A percentile compares a stretch with the other conserved stretches of the same genome.
Conservation (phyloP, 2,888 invertebrate genomes). For the Acrocyrtus sp. region DNA sequence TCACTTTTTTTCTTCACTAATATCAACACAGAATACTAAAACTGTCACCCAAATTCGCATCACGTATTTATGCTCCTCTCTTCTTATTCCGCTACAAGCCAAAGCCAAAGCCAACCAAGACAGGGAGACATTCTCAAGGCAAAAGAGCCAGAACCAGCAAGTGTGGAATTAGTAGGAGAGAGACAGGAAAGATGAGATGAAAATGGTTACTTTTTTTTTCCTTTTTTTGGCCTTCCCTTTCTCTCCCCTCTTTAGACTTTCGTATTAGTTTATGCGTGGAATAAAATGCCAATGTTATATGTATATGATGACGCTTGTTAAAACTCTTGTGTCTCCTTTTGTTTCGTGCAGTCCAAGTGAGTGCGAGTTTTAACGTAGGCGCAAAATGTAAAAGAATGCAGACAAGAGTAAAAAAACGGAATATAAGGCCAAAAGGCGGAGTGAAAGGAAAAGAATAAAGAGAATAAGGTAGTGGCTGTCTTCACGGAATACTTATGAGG, state of each 20-base stretch:
- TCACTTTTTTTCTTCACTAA: slow-evolving; percentile 18
- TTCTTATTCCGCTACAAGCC: too few species aligned
- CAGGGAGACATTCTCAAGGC: slow-evolving; percentile 46
- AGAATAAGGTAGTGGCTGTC: slow-evolving; percentile 33
- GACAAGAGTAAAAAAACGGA: slow-evolving; percentile 18
- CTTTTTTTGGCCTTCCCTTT: slow-evolving; percentile 7
- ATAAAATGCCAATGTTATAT: slow-evolving; percentile 34
- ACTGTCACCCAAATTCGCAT: slow-evolving; percentile 63
- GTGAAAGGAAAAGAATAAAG: slow-evolving; percentile 8
- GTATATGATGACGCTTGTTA: slow-evolving; percentile 35
- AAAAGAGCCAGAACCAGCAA: slow-evolving; percentile 47
- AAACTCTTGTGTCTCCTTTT: slow-evolving; percentile 43
- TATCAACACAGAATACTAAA: slow-evolving; percentile 63
- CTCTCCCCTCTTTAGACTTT: slow-evolving; percentile 27
- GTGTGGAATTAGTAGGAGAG: background rate
- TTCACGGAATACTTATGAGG: slow-evolving; percentile 29
- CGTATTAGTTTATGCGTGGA: slow-evolving; percentile 43
- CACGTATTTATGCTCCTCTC: slow-evolving; percentile 61
- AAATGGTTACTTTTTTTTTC: slow-evolving; percentile 41
- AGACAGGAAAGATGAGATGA: slow-evolving; percentile 23
- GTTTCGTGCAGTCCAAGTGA: slow-evolving; percentile 40
- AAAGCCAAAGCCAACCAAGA: slow-evolving; percentile 22
- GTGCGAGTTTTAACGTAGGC: too few species aligned
- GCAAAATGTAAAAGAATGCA: too few species aligned
- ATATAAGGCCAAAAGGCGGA: background rate